Conservation (phyloP, 2,113 vertebrate genomes). For the Mesitornis unicolor region DNA sequence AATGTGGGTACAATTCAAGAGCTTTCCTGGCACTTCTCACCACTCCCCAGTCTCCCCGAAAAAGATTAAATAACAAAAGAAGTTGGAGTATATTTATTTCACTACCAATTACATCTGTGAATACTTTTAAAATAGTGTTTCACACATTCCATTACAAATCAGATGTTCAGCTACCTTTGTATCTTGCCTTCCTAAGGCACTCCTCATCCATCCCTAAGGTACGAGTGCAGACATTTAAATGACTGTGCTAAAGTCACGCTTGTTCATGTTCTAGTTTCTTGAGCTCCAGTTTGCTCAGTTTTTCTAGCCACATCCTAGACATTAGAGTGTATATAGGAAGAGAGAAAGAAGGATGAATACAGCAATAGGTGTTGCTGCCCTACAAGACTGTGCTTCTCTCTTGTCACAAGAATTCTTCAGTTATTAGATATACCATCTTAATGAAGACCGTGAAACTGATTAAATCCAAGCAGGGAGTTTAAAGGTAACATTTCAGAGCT, state of each 20-base stretch:
- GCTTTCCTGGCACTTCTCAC: not conserved
- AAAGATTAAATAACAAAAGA: not conserved
- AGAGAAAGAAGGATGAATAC: not conserved
- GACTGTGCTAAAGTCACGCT: not conserved
- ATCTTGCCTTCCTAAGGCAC: not conserved
- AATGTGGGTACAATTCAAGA: not conserved
- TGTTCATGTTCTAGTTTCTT: not conserved
- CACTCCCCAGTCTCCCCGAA: accelerated
- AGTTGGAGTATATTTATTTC: not conserved
- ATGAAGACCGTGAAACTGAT: not conserved
- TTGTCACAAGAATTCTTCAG: accelerated
- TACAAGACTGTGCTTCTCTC: not conserved
- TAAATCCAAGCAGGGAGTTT: not conserved
- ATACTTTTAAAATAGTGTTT: not conserved
- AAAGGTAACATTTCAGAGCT: not conserved
- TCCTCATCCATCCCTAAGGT: not conserved
- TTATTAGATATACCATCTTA: not conserved
- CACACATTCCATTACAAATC: not conserved
- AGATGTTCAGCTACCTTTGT: not conserved
- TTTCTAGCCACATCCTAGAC: not conserved
- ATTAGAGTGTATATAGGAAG: not conserved
- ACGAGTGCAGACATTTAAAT: not conserved
- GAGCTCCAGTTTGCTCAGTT: not conserved
- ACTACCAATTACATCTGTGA: not conserved
- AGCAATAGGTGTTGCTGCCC: not conserved